Conservation (phyloP, 2,797 vertebrate species). For the Clangula hyemalis region DNA sequence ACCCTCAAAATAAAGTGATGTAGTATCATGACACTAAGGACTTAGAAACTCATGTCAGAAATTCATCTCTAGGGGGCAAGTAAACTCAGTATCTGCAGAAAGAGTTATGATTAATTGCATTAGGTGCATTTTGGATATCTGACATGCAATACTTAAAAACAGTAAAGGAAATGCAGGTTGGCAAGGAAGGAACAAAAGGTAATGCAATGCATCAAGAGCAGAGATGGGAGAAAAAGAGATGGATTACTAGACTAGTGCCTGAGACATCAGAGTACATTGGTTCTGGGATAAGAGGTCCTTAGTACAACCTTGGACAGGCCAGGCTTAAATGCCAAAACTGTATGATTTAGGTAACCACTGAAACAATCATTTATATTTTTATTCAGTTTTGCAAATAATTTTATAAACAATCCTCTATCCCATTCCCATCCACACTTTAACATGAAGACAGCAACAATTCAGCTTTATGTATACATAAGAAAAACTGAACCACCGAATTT, state of each 20-base stretch:
- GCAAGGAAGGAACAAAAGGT: not conserved
- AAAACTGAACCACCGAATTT: not conserved
- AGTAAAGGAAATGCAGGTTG: not conserved
- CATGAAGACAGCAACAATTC: not conserved
- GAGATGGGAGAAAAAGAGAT: not conserved
- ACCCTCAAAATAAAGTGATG: not conserved
- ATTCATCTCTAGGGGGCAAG: not conserved
- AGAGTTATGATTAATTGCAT: not conserved
- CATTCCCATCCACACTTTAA: not conserved
- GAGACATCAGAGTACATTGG: not conserved
- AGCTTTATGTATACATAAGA: not conserved
- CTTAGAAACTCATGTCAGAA: not conserved
- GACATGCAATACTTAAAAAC: not conserved
- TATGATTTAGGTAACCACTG: not conserved
- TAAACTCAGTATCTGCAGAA: not conserved
- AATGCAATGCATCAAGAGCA: not conserved
- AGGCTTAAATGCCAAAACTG: not conserved
- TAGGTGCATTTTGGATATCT: not conserved
- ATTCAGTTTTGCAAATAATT: not conserved
- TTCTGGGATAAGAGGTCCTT: not conserved
- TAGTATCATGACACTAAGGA: not conserved
- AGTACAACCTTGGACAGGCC: not conserved
- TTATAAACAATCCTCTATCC: not conserved
- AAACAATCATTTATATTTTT: not conserved
- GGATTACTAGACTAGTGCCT: not conserved